Base-by-base conservation (phyloP, 2,113 vertebrate genomes). In the Brachirus orientalis region DNA sequence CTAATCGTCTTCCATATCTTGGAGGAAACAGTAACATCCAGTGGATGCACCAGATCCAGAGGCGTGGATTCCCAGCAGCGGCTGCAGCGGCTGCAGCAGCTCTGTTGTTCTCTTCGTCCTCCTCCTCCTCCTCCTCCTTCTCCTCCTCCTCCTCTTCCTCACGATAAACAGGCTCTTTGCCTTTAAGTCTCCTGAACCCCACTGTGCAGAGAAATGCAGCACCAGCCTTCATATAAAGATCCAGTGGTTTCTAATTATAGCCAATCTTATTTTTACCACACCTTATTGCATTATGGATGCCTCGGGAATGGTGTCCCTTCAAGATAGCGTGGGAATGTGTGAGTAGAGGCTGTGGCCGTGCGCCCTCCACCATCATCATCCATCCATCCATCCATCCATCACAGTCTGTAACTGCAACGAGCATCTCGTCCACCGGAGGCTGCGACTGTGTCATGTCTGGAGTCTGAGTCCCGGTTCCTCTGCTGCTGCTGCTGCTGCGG, bases 251-350 rank as follows among this genome's bases (percentile, higher is more conserved):
- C 87, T 84, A 77, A 79, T 70, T 65, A 85, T 77, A 86, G 83
- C 80, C 65, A 0, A 7, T 76, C 53, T 72, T 73, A 33, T 82
- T 83, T 67, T 52, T 20, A 53, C 76, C 69, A 57, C 82, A 38
- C 76, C 86, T 84, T 69, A 14, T 68, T 85, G 86, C 89, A 75
- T 90, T 83, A 87, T 88, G 88, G 77, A 88, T 86, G 89, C 79
- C 74, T 47, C 43, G 10, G 76, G 81, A 75, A 44, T 16, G 83
- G 85, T 46, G 72, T 86, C 78, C 82, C 79, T 72, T 77, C 75
- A 10, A 82, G 84, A 75, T 87, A 84, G 87, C 86, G 87, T 87
- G 89, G 87, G 84, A 83, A 86, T 61, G 12, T 80, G 6, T 45
- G 72, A 67, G 76, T 84, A 83, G 62, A 73, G 53, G 56, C 59